phyloP scores from a whole-genome alignment of 2,888 invertebrate genomes.

The Netelia fuscicornis region DNA sequence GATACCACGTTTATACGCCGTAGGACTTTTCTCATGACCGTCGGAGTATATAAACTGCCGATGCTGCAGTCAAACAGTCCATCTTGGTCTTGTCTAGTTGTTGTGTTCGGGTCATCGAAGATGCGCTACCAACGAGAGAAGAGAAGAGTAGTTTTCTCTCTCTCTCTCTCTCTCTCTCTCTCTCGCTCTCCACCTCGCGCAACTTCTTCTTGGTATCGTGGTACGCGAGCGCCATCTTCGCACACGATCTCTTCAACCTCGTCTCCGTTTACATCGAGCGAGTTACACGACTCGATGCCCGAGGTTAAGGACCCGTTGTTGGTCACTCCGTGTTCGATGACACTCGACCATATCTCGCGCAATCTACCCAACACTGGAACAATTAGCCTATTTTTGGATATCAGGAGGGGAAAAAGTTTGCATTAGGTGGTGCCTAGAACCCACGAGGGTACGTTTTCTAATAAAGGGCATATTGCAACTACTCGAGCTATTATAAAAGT shows the following conservation, averaged over 20 bases:
- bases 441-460: no score
- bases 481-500: no score
- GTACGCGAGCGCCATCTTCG: conserved; percentile 55
- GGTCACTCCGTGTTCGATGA: conserved; percentile 64
- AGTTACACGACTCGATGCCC: conserved; percentile 68
- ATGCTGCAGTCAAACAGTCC: conserved; percentile 50
- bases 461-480: no score
- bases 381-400: not conserved
- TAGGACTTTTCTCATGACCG: conserved; percentile 57
- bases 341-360: conserved; percentile 45
- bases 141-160: conserved; percentile 22
- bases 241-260: conserved; percentile 58
- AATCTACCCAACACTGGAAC: conserved; percentile 5
- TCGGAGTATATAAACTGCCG: conserved; percentile 35
- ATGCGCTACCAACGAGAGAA: conserved; percentile 12
- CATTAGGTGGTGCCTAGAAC: no score
- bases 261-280: conserved; percentile 76
- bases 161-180: conserved; percentile 1
- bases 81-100: conserved; percentile 59
- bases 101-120: conserved; percentile 63
- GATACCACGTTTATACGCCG: conserved; percentile 33
- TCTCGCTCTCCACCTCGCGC: not conserved
- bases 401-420: no score
- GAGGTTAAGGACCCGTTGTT: conserved; percentile 71
- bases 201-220: conserved; percentile 59